Conservation (phyloP, 2,113 vertebrate genomes). For the human (Homo sapiens) region GRCh38 chr19:28341001-28341500, state of each 20-base stretch:
- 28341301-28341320: slow-evolving; percentile 65
- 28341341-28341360: slow-evolving; percentile 3
- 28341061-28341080: background rate
- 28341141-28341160: background rate
- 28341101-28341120: background rate
- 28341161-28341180: background rate
- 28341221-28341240: background rate
- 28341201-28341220: background rate
- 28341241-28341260: background rate
- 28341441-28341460: slow-evolving; percentile 22
- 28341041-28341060: background rate
- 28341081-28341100: background rate
- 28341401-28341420: background rate
- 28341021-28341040: background rate
- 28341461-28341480: background rate
- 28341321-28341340: slow-evolving; percentile 63
- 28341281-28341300: slow-evolving; percentile 60
- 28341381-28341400: slow-evolving; percentile 32
- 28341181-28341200: slow-evolving; percentile 32
- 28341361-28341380: slow-evolving; percentile 35
- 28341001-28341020: no score
- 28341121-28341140: background rate
- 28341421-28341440: background rate
- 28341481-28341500: background rate
- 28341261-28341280: slow-evolving; percentile 28